Conservation (phyloP, 2,113 vertebrate species). For the Malurus elegans region DNA sequence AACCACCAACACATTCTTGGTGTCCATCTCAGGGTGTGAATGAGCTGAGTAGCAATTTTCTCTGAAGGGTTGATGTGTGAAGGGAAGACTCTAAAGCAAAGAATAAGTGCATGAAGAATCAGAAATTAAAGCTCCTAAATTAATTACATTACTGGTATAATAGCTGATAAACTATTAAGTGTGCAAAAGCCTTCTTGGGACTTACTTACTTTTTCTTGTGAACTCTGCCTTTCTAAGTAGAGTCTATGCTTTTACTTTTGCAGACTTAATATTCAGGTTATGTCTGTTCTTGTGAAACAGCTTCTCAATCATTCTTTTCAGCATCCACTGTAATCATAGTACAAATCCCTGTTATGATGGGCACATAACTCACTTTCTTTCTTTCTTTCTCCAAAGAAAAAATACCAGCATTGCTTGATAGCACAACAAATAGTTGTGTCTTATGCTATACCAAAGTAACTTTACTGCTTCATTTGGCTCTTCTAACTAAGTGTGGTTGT, state of each 20-base stretch:
- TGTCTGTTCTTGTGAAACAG: neutral
- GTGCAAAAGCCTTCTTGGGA: neutral
- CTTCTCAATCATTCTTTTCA: constrained; percentile 7
- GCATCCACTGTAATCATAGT: neutral
- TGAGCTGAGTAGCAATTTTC: neutral
- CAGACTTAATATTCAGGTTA: neutral
- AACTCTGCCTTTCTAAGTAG: neutral
- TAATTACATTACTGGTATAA: neutral
- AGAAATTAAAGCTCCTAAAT: neutral
- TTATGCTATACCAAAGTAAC: neutral
- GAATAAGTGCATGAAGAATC: neutral
- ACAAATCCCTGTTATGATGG: constrained; percentile 18
- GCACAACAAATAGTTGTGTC: neutral
- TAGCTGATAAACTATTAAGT: neutral
- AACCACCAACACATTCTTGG: neutral
- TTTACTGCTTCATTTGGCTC: neutral
- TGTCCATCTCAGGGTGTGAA: neutral
- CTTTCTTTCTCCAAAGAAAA: constrained; percentile 2
- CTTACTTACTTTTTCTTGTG: neutral
- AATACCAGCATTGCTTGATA: neutral
- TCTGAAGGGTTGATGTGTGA: neutral
- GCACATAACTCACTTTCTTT: neutral
- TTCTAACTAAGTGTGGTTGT: neutral
- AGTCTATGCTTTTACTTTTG: neutral
- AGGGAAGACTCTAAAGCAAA: neutral